Evolutionary conservation across 2,113 vertebrate genomes (phyloP).

Genomic region (Alaudala cheleensis): DNA sequence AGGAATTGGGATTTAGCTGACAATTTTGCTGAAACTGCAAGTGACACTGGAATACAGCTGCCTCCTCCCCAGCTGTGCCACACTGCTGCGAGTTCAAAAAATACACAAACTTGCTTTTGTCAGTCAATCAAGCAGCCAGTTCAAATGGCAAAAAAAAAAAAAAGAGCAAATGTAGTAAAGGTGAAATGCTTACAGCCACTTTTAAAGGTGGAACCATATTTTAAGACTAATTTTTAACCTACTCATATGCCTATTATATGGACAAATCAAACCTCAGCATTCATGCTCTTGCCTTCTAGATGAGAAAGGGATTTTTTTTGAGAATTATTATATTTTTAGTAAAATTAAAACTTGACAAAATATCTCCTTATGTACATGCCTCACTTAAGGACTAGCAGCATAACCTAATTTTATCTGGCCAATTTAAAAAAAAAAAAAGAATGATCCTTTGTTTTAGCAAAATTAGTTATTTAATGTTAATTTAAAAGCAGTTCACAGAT

Average conservation of each 20-base stretch:
- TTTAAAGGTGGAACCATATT: neutral
- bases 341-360: neutral
- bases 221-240: neutral
- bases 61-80: neutral
- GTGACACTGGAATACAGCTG: neutral
- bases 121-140: neutral
- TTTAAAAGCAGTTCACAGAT: neutral
- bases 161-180: neutral
- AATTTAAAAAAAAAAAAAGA: neutral
- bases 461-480: neutral
- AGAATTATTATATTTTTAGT: neutral
- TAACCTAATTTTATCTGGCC: neutral
- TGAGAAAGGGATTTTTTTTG: neutral
- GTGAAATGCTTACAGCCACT: neutral
- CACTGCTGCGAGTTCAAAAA: neutral
- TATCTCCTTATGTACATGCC: neutral
- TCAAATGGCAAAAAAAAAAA: neutral
- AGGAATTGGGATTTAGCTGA: neutral
- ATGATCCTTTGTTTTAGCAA: neutral
- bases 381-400: neutral
- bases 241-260: neutral
- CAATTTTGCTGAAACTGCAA: constrained; percentile 3
- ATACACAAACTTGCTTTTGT: neutral
- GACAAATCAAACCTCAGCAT: neutral
- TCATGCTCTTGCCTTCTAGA: neutral